A percentile compares a stretch with the other conserved stretches of the same genome.
phyloP scores from a whole-genome alignment of 2,113 vertebrate genomes.

The Benitochromis conjunctus region DNA sequence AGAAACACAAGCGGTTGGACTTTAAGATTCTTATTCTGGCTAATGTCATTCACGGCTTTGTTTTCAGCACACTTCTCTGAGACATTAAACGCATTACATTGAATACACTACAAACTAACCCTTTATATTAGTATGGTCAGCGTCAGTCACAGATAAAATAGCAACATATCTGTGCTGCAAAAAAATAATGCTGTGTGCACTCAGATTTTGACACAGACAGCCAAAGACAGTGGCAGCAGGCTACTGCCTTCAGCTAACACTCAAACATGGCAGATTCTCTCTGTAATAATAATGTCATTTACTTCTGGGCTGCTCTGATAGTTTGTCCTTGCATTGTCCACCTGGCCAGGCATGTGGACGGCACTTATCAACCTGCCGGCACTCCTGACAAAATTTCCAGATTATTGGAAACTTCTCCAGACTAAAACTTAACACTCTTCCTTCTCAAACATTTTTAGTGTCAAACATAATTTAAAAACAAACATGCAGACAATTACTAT shows the following conservation, averaged over 20 bases:
- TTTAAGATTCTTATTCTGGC: neutral
- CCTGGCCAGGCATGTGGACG: neutral
- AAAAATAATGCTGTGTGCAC: neutral
- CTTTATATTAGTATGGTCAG: neutral
- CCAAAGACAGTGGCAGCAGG: neutral
- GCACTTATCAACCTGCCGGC: neutral
- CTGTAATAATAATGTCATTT: neutral
- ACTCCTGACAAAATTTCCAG: neutral
- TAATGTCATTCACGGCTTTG: neutral
- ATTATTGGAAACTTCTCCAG: accelerated
- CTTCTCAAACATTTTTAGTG: neutral
- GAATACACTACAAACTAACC: neutral
- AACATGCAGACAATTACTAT: neutral
- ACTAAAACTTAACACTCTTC: neutral
- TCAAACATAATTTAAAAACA: neutral
- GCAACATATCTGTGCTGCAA: neutral
- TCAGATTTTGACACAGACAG: neutral
- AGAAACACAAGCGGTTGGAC: neutral
- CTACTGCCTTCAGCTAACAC: neutral
- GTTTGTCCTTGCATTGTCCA: neutral
- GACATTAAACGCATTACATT: neutral
- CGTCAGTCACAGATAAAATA: neutral
- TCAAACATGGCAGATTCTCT: neutral
- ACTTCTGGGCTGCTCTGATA: neutral
- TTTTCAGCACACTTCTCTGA: neutral